These are phyloP conservation scores for Apogon hyalosoma DNA, from an alignment of 2,797 vertebrate species.

Conservation along the genomic window DNA sequence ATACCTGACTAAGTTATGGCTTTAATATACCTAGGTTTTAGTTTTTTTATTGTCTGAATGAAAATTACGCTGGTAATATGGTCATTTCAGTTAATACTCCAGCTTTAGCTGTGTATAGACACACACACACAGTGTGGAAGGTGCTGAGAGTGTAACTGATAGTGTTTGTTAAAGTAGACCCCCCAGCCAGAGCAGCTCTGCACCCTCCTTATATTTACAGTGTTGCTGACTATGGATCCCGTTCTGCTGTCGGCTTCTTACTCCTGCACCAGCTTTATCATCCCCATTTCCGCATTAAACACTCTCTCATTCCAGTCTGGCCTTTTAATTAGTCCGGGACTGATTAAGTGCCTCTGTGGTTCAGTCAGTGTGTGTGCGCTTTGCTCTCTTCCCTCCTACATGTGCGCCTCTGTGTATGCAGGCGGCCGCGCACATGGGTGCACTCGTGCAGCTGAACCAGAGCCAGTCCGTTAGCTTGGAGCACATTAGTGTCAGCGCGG, in stretches of 20 bases:
- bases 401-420: slow-evolving; percentile 23
- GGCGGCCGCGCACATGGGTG: neutral
- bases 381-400: slow-evolving; percentile 1
- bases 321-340: slow-evolving; percentile 83
- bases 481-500: slow-evolving; percentile 72
- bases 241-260: slow-evolving; percentile 27
- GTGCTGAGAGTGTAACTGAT: slow-evolving; percentile 40
- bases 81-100: slow-evolving; percentile 23
- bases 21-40: slow-evolving; percentile 4
- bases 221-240: slow-evolving; percentile 10
- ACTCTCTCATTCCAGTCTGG: slow-evolving; percentile 66
- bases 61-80: slow-evolving; percentile 16
- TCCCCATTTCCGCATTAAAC: slow-evolving; percentile 72
- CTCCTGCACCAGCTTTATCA: slow-evolving; percentile 59
- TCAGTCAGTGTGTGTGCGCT: slow-evolving; percentile 16
- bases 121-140: slow-evolving; percentile 16
- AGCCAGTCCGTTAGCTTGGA: slow-evolving; percentile 66
- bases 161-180: slow-evolving; percentile 49
- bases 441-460: slow-evolving; percentile 30
- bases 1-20: neutral
- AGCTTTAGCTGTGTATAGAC: neutral
- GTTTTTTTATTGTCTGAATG: slow-evolving; percentile 7
- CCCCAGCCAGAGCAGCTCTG: slow-evolving; percentile 24
- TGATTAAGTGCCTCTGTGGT: slow-evolving; percentile 80
- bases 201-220: slow-evolving; percentile 46